Evolutionary conservation across 1,140 invertebrate genomes (phyloP).

Genomic region (Tribolium castaneum): DNA sequence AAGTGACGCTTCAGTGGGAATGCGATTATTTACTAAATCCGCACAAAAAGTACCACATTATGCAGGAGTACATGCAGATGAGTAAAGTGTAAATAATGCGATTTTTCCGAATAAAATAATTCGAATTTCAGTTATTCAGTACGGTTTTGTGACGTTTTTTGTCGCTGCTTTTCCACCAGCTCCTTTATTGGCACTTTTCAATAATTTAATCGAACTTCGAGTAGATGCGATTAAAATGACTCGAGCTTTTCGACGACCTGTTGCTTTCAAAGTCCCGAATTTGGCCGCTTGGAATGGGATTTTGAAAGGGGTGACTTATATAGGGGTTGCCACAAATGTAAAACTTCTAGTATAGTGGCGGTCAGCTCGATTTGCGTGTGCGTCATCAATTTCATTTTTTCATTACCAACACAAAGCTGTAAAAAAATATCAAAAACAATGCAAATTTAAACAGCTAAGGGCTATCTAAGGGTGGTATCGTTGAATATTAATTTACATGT

Average conservation of each 20-base stretch:
- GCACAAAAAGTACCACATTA: slow-evolving; percentile 45
- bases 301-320: slow-evolving; percentile 51
- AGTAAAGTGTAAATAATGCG: slow-evolving; percentile 36
- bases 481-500: too few relatives aligned
- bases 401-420: too few relatives aligned
- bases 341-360: slow-evolving; percentile 21
- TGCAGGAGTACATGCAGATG: slow-evolving; percentile 55
- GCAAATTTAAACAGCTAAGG: too few relatives aligned
- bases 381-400: too few relatives aligned
- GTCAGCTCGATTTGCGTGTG: too few relatives aligned
- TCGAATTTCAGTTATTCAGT: slow-evolving; percentile 76
- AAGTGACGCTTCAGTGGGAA: slow-evolving; percentile 50
- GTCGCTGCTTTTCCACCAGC: slow-evolving; percentile 85
- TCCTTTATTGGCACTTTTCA: slow-evolving; percentile 81
- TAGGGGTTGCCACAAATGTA: slow-evolving; percentile 57
- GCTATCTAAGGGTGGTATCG: too few relatives aligned
- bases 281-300: slow-evolving; percentile 73
- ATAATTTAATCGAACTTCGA: slow-evolving; percentile 84
- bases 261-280: slow-evolving; percentile 76
- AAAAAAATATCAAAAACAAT: too few relatives aligned
- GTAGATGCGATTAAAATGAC: slow-evolving; percentile 84
- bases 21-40: slow-evolving; percentile 52
- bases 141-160: slow-evolving; percentile 87
- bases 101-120: slow-evolving; percentile 6
- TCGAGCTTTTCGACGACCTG: slow-evolving; percentile 74